These are phyloP conservation scores for Poecilobothrus nobilitatus DNA, from an alignment of 2,888 invertebrate genomes.

Conservation along the genomic window DNA sequence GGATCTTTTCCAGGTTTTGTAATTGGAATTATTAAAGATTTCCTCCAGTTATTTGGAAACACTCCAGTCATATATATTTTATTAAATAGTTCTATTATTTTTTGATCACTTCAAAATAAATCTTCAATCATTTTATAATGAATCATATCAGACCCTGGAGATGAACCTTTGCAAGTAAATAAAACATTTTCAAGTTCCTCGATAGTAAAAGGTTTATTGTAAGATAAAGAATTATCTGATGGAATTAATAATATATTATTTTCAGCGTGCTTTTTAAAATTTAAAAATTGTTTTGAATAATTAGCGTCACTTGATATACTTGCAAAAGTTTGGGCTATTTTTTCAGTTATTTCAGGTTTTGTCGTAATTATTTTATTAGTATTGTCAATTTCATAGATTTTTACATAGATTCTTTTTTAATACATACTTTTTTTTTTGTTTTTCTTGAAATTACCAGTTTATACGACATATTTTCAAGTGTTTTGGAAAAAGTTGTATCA, in stretches of 20 bases:
- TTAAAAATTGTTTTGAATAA: neutral
- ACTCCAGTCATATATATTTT: neutral
- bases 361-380: neutral
- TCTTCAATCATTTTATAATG: conserved; percentile 10
- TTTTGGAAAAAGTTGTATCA: too few relatives aligned
- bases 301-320: neutral
- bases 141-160: neutral
- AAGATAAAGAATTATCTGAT: too few relatives aligned
- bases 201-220: neutral
- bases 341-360: neutral
- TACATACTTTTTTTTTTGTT: too few relatives aligned
- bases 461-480: too few relatives aligned
- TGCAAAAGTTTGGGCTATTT: neutral
- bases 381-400: too few relatives aligned
- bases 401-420: too few relatives aligned
- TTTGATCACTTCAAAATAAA: neutral
- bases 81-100: neutral
- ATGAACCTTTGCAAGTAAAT: neutral
- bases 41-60: conserved; percentile 11
- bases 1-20: neutral
- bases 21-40: conserved; percentile 6
- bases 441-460: too few relatives aligned
- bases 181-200: neutral
- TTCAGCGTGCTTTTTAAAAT: neutral
- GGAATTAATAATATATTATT: neutral